Evolutionary conservation across 2,113 vertebrate genomes (phyloP).

Genomic region (Glareola pratincola): DNA sequence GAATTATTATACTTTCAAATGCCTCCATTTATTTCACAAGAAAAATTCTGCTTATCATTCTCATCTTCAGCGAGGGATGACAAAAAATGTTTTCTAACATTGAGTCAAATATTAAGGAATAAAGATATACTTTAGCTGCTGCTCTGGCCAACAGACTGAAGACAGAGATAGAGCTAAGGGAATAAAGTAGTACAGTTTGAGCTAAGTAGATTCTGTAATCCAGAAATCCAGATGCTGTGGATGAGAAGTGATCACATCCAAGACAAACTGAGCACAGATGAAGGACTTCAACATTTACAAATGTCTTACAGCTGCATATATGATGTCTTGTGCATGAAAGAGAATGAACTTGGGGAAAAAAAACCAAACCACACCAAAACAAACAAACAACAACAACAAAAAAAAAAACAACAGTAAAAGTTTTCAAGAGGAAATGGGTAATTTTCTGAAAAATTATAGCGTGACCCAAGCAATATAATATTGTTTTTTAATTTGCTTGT

Average conservation of each 20-base stretch:
- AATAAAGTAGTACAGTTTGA: background rate
- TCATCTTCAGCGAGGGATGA: background rate
- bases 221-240: background rate
- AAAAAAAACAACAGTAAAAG: too few species aligned
- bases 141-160: background rate
- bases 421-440: background rate
- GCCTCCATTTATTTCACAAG: background rate
- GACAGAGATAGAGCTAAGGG: background rate
- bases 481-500: background rate
- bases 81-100: background rate
- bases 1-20: background rate
- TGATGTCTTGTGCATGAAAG: background rate
- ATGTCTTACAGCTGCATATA: background rate
- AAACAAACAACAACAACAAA: too few species aligned
- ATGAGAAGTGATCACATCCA: background rate
- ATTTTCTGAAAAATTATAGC: background rate
- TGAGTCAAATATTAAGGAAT: background rate
- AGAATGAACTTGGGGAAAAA: background rate
- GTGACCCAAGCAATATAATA: accelerated
- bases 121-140: background rate
- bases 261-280: background rate
- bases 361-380: too few species aligned
- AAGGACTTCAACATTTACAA: background rate
- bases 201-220: background rate
- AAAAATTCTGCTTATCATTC: background rate